These are phyloP conservation scores for Epinotia nisella DNA, from an alignment of 2,888 invertebrate species.

Conservation along the genomic window DNA sequence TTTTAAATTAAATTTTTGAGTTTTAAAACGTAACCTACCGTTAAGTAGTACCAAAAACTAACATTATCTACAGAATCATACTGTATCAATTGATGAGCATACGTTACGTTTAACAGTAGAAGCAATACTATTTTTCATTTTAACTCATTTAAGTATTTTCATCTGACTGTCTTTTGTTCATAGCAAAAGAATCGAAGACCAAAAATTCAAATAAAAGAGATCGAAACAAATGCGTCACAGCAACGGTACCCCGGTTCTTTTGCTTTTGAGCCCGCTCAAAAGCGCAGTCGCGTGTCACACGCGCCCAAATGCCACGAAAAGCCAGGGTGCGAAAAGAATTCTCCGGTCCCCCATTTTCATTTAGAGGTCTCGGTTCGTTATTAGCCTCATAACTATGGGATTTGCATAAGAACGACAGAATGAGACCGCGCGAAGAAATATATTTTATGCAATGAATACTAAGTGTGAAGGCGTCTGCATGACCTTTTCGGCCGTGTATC, in stretches of 20 bases:
- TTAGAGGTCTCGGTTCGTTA: slow-evolving; percentile 44
- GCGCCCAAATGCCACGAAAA: slow-evolving; percentile 12
- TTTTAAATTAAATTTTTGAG: too few species aligned
- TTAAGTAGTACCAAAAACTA: too few species aligned
- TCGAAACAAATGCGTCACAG: slow-evolving; percentile 11
- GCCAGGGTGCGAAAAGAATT: slow-evolving; percentile 29
- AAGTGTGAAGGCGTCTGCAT: slow-evolving; percentile 23
- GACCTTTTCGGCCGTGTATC: slow-evolving; percentile 24
- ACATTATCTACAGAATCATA: too few species aligned
- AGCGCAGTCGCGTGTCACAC: not conserved
- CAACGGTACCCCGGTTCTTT: slow-evolving; percentile 8
- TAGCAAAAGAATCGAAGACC: not conserved
- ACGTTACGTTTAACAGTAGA: not conserved
- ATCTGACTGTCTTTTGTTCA: not conserved
- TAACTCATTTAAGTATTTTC: not conserved
- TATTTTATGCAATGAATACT: slow-evolving; percentile 42
- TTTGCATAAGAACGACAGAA: slow-evolving; percentile 50
- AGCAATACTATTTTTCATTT: not conserved
- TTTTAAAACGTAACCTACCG: not conserved
- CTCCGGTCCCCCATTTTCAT: slow-evolving; percentile 42
- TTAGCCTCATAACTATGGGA: slow-evolving; percentile 49
- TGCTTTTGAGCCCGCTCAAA: slow-evolving; percentile 13
- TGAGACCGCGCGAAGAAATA: slow-evolving; percentile 36
- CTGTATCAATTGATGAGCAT: too few species aligned
- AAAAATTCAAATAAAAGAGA: slow-evolving; percentile 17